Conservation (phyloP, 2,888 invertebrate genomes). For the Gasteruption jaculator region DNA sequence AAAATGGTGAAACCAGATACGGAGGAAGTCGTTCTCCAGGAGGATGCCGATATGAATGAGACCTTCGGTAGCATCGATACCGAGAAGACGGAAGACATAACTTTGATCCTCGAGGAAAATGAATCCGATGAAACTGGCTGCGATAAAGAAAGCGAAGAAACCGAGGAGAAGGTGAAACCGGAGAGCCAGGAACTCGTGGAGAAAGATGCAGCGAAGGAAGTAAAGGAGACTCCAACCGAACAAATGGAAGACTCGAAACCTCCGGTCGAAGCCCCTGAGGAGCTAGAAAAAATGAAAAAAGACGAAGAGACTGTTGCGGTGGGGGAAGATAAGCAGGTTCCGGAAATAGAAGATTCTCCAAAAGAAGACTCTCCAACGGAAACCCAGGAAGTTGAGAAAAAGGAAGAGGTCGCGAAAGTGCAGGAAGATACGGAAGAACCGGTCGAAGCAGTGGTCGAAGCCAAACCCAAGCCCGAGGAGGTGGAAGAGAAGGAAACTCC, state of each 20-base stretch:
- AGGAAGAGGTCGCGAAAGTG: constrained; percentile 12
- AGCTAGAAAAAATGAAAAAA: constrained; percentile 19
- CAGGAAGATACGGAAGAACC: constrained; percentile 16
- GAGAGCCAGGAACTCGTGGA: too few species aligned
- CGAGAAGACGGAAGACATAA: constrained; percentile 40
- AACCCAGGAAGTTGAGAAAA: too few species aligned
- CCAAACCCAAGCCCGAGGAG: constrained; percentile 16
- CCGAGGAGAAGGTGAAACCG: background rate
- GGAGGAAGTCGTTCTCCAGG: constrained; percentile 28
- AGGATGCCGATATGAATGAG: too few species aligned
- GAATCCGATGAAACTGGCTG: constrained; percentile 7
- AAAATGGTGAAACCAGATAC: constrained; percentile 24
- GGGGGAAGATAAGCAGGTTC: too few species aligned
- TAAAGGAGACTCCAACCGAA: constrained; percentile 20
- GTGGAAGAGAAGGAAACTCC: constrained; percentile 23
- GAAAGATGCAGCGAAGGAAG: constrained; percentile 20
- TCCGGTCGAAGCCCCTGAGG: constrained; percentile 5
- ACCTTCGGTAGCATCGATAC: constrained; percentile 33
- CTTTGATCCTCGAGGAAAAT: constrained; percentile 35
- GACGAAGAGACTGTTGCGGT: constrained; percentile 16
- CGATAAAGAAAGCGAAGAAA: background rate
- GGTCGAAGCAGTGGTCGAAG: too few species aligned
- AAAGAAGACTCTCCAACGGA: too few species aligned
- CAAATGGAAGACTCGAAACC: constrained; percentile 9
- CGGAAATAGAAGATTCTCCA: too few species aligned